Conservation (phyloP, 2,113 vertebrate genomes). For the Tricholaema leucomelas region DNA sequence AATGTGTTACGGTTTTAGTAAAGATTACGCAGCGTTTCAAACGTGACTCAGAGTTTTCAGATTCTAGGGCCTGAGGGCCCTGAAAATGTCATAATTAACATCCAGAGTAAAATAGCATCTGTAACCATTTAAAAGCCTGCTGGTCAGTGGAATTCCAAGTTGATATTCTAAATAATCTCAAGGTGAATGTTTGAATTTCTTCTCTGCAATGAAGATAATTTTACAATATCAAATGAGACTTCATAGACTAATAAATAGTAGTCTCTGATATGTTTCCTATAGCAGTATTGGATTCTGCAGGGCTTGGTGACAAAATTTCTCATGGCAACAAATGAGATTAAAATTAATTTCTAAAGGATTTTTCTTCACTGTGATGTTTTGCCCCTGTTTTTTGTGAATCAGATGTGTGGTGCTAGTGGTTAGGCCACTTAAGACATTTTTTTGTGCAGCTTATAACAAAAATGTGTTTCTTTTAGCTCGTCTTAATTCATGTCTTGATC, state of each 20-base stretch:
- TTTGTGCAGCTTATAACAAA: not conserved
- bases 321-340: not conserved
- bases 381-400: not conserved
- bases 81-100: too few species aligned
- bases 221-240: not conserved
- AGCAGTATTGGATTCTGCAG: not conserved
- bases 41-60: not conserved
- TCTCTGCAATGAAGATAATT: not conserved
- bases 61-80: not conserved
- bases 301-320: not conserved
- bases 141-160: fast-evolving
- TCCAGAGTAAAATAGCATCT: constrained; percentile 3
- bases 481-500: constrained; percentile 93
- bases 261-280: not conserved
- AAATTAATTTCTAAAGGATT: constrained; percentile 2
- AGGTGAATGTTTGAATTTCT: not conserved
- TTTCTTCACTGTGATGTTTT: not conserved
- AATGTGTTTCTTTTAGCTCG: constrained; percentile 78
- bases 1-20: not conserved
- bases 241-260: not conserved
- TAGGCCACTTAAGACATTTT: not conserved
- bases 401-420: not conserved
- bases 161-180: not conserved
- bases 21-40: not conserved
- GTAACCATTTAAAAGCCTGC: not conserved